Base-by-base conservation (phyloP, 2,888 invertebrate genomes). In the Drosophila infuscata region DNA sequence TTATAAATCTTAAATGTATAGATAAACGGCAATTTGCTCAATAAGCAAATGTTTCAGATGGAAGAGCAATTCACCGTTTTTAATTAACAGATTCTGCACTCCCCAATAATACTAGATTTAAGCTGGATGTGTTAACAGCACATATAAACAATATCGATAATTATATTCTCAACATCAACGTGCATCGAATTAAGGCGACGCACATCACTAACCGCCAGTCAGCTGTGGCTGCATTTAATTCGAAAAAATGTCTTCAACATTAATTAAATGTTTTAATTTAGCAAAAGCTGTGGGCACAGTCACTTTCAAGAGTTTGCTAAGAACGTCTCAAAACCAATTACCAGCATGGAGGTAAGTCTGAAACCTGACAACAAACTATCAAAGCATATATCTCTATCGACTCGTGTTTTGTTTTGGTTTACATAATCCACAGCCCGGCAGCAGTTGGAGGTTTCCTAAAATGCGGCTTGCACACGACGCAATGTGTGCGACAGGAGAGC, bases 191-290 rank as follows among this genome's bases (percentile, higher is more conserved):
- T n/a, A 11, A 9, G 25, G 11, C 2, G 0, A 32, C 9, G 29
- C 41, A 56, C 65, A 76, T 59, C 63, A 36, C 64, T 61, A 64
- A 49, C 4, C 20, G 49, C 41, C 38, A 57, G 60, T 53, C 83
- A 70, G 71, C 74, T 70, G 61, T 53, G 33, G 48, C 36, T 60
- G 58, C 8, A 9, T 52, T 3, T 12, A 33, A 35, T 33, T 67
- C 17, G 46, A 29, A 52, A 81, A 76, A 62, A 85, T 85, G 85
- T 74, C 84, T 29, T 73, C 83, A 53, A 61, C 90, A 61, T 90
- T 87, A 74, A 75, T 78, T 33, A 91, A 91, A 82, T 84, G 87
- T 67, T 77, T 92, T n/a, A 87, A 86, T 71, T 67, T 84, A 4
- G 82, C 90, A 0, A 89, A 81, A 68, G 41, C 64, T 63, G 70